A percentile compares a stretch with the other conserved stretches of the same genome.
These are phyloP conservation scores for Onychomys arenicola DNA, from an alignment of 2,797 vertebrate genomes.

Conservation along the genomic window DNA sequence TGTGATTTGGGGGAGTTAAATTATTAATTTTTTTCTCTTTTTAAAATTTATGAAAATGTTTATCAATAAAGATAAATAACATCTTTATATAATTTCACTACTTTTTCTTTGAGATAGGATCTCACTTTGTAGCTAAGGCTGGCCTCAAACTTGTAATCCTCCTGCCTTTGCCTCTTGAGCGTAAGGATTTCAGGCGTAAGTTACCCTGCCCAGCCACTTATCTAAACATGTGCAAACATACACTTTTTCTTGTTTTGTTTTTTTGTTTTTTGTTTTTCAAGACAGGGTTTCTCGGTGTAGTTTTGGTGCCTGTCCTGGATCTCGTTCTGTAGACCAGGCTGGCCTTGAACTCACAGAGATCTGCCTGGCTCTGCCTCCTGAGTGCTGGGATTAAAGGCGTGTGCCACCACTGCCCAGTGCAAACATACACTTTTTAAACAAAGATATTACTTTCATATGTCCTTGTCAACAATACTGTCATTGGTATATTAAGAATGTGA, in stretches of 20 bases:
- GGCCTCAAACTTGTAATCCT: neutral
- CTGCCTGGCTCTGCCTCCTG: no score
- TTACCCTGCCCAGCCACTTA: neutral
- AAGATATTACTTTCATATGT: neutral
- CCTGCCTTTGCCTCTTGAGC: neutral
- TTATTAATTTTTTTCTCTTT: slow-evolving; percentile 1
- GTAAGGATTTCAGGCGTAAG: neutral
- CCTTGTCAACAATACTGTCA: neutral
- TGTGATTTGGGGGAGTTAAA: neutral
- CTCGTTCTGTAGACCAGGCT: no score
- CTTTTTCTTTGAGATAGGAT: neutral
- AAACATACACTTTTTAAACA: neutral
- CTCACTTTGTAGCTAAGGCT: neutral
- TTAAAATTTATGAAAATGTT: neutral
- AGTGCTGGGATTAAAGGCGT: no score
- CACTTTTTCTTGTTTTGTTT: neutral
- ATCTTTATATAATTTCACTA: neutral
- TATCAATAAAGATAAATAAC: slow-evolving; percentile 18
- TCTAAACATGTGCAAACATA: neutral
- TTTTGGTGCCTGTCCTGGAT: no score
- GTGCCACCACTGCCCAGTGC: neutral
- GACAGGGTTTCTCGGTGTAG: no score
- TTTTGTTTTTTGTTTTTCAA: no score
- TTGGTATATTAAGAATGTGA: neutral
- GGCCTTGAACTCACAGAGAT: no score